Evolutionary conservation across 2,888 invertebrate genomes (phyloP), one percentile per base, ranked within the genome.

Genomic region (Philaethria dido): DNA sequence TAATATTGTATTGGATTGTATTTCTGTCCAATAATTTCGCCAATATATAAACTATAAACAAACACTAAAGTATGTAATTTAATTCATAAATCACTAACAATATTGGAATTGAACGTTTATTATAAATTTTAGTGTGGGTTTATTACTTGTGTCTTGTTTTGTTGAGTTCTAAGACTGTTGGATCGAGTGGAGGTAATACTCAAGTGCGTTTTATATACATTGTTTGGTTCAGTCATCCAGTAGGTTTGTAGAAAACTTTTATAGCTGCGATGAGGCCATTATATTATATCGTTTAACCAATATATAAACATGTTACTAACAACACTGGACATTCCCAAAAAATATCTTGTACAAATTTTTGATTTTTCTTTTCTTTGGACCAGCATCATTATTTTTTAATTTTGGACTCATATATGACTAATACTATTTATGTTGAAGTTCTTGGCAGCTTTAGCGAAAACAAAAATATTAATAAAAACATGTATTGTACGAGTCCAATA

Each of bases 181-280:
- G 60, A 20, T 66, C 42, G 39, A 14, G 71, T 64, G 64, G 55
- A 60, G 57, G 36, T 66, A 70, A 68, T 69, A 71, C 67, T 70
- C 73, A 62, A 52, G 62, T 68, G 57, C 57, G 57, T 68, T 74
- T 67, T 70, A 66, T 52, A 33, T 52, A 11, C 16, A 64, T 69
- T 66, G 45, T 63, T 71, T 67, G 55, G 71, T 65, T 80, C 78
- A 72, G 77, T 84, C 89, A 89, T 90, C 90, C 86, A 86, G 85
- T 88, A 85, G 86, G 86, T 91, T 92, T 90, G 78, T 81, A 83
- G 76, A 81, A 90, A 91, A 87, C 88, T 88, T 85, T 69, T 68
- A 71, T 76, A 83, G 86, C 90, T 89, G 88, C 73, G 91, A 91
- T 89, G 90, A 87, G 86, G 87, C 86, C 82, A 80, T 68, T 74